Percentiles rank a stretch among this genome's conserved stretches.
These are phyloP conservation scores for Pocillopora damicornis DNA, from an alignment of 64 coral and sea anemone genomes.

Conservation along the genomic window DNA sequence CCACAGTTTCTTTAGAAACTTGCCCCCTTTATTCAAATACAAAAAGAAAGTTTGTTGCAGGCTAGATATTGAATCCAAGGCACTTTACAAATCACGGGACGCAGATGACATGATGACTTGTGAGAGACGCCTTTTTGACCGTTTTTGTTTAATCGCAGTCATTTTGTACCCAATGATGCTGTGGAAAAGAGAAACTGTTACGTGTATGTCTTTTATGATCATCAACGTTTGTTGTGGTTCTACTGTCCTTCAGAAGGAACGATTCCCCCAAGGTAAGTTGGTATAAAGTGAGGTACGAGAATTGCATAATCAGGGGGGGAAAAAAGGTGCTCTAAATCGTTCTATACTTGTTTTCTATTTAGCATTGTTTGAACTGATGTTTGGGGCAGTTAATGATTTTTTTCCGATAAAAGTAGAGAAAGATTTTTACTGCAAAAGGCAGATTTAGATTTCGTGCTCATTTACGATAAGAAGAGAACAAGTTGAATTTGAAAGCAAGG, in stretches of 20 bases:
- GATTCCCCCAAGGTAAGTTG: neutral
- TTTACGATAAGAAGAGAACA: too few relatives aligned
- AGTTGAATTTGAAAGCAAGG: too few relatives aligned
- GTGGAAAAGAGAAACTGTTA: neutral
- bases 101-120: neutral
- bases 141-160: neutral
- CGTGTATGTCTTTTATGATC: neutral
- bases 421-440: too few relatives aligned
- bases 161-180: neutral
- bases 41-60: too few relatives aligned
- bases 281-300: neutral
- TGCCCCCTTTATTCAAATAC: too few relatives aligned
- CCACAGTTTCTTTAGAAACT: too few relatives aligned
- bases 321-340: neutral
- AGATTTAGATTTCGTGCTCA: too few relatives aligned
- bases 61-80: too few relatives aligned
- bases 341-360: neutral
- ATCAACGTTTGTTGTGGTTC: neutral
- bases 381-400: too few relatives aligned
- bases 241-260: neutral
- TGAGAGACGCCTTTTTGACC: neutral
- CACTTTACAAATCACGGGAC: too few relatives aligned
- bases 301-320: neutral
- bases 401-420: too few relatives aligned
- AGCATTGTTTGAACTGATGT: too few relatives aligned